These are phyloP conservation scores for Garra rufa DNA, from an alignment of 2,113 vertebrate genomes.

Conservation along the genomic window DNA sequence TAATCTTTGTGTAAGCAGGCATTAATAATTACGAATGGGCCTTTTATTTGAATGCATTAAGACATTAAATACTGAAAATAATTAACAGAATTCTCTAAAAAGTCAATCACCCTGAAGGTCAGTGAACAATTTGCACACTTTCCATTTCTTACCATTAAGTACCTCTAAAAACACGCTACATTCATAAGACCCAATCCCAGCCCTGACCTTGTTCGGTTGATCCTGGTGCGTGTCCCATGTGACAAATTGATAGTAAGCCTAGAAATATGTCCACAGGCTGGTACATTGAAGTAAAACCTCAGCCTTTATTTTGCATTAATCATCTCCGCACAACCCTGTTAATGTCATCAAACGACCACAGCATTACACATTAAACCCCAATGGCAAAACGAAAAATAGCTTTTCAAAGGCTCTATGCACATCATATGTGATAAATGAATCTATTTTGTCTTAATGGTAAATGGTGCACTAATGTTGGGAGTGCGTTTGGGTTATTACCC, in stretches of 20 bases:
- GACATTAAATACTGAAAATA: background rate
- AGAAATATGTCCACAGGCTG: background rate
- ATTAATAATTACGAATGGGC: background rate
- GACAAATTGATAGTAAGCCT: slow-evolving; percentile 4
- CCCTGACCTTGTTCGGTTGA: background rate
- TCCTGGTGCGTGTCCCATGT: background rate
- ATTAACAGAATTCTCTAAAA: background rate
- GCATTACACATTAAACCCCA: slow-evolving; percentile 1
- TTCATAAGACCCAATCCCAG: background rate
- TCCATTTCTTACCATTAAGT: background rate
- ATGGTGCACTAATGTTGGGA: slow-evolving; percentile 63
- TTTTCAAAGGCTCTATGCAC: slow-evolving; percentile 21
- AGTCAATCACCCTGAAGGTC: background rate
- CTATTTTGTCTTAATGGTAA: slow-evolving; percentile 69
- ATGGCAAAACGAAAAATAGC: background rate
- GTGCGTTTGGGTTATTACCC: slow-evolving; percentile 71
- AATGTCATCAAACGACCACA: background rate
- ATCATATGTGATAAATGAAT: slow-evolving; percentile 31
- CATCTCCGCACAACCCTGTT: slow-evolving; percentile 12
- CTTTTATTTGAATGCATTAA: background rate
- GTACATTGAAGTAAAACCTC: background rate
- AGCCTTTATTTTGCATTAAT: slow-evolving; percentile 26
- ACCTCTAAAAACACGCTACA: background rate
- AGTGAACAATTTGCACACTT: background rate
- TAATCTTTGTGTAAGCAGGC: background rate